Conservation (phyloP, 2,113 vertebrate genomes). For the Peromyscus polionotus region DNA sequence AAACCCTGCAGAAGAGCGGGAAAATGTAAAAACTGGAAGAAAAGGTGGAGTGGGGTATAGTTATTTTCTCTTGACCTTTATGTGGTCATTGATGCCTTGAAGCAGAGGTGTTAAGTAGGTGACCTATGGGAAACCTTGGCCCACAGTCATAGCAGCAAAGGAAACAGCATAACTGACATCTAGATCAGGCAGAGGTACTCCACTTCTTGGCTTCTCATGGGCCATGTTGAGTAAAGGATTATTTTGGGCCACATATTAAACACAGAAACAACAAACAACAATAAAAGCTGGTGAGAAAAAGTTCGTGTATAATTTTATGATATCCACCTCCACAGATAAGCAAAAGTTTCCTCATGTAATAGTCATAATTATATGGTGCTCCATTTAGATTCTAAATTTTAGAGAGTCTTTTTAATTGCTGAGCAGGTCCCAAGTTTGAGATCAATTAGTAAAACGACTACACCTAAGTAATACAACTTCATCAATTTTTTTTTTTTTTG, state of each 20-base stretch:
- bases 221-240: neutral
- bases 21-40: neutral
- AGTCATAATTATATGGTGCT: neutral
- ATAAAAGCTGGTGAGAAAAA: neutral
- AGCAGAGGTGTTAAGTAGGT: neutral
- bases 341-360: no score
- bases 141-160: neutral
- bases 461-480: neutral
- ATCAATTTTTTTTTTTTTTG: neutral
- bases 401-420: neutral
- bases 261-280: neutral
- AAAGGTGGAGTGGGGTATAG: neutral
- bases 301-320: neutral
- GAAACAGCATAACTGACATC: neutral
- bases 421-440: neutral
- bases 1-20: neutral
- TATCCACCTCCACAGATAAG: neutral
- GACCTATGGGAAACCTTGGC: neutral
- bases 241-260: neutral
- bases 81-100: neutral
- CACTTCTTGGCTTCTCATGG: neutral
- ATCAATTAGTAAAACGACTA: neutral
- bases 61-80: neutral
- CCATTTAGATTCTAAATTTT: neutral
- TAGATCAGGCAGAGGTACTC: neutral